Evolutionary conservation across 2,113 vertebrate species (phyloP).

Genomic region (Dendropsophus ebraccatus): DNA sequence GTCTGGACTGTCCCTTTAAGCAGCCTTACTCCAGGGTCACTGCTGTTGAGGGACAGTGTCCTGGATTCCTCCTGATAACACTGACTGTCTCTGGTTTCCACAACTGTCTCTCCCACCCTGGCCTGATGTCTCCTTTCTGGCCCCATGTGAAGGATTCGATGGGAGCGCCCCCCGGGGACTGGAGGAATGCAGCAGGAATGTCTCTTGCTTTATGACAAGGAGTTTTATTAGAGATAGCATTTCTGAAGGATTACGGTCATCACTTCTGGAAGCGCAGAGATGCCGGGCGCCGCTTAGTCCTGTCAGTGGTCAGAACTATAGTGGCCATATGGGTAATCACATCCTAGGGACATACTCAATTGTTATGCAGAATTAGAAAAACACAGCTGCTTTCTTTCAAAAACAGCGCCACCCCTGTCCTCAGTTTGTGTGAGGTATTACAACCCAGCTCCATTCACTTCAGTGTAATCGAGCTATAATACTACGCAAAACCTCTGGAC

Average conservation of each 20-base stretch:
- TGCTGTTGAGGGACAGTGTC: too few species aligned
- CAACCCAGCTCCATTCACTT: too few species aligned
- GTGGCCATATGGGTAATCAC: not conserved
- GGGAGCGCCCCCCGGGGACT: conserved; percentile 75
- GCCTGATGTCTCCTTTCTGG: conserved; percentile 67
- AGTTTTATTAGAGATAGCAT: not conserved
- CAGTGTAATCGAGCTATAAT: too few species aligned
- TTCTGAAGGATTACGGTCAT: not conserved
- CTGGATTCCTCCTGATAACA: not conserved
- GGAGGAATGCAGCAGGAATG: conserved; percentile 78
- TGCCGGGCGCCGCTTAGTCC: too few species aligned
- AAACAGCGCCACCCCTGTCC: too few species aligned
- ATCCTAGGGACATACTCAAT: not conserved
- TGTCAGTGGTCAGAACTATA: not conserved
- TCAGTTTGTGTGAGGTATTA: too few species aligned
- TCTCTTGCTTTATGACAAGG: conserved; percentile 58
- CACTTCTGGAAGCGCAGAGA: conserved; percentile 12
- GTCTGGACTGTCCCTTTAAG: not conserved
- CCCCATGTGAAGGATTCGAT: conserved; percentile 71
- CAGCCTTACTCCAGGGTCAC: too few species aligned
- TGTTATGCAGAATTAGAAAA: too few species aligned
- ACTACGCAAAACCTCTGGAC: too few species aligned
- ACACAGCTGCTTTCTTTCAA: too few species aligned
- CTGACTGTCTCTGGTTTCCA: conserved; percentile 75
- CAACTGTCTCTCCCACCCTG: conserved; percentile 71